phyloP scores from a whole-genome alignment of 2,113 vertebrate species.

The Podarcis raffonei region DNA sequence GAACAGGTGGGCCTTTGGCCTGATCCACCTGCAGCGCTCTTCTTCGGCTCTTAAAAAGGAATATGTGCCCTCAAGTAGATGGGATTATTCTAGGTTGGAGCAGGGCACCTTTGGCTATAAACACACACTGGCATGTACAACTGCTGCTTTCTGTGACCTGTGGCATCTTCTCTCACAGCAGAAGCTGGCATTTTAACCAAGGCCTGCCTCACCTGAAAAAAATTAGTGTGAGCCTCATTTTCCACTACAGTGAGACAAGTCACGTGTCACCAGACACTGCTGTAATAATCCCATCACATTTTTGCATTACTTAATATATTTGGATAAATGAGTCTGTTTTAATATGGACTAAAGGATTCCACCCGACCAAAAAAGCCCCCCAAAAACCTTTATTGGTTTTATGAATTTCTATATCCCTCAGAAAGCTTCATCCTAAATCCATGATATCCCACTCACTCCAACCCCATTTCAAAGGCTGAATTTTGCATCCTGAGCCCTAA shows the following conservation, averaged over 20 bases:
- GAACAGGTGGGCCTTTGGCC: too few species aligned
- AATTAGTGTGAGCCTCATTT: conserved; percentile 38
- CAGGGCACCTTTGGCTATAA: too few species aligned
- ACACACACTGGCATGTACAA: too few species aligned
- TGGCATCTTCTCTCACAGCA: conserved; percentile 13
- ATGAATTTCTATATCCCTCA: neutral
- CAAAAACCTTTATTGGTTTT: neutral
- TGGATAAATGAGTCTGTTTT: neutral
- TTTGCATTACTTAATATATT: conserved; percentile 5
- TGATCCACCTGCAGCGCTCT: too few species aligned
- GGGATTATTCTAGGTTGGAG: too few species aligned
- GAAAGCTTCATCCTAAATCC: neutral
- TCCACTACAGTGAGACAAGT: conserved; percentile 41
- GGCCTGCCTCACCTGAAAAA: neutral
- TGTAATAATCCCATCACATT: conserved; percentile 35
- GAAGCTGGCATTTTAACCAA: conserved; percentile 52
- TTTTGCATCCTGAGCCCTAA: neutral
- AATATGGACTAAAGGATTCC: neutral
- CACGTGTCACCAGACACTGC: conserved; percentile 53
- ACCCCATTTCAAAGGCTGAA: neutral
- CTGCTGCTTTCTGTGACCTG: neutral
- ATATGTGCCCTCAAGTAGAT: too few species aligned
- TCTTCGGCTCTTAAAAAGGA: too few species aligned
- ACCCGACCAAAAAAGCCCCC: neutral
- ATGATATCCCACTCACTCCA: neutral